Evolutionary conservation across 2,888 invertebrate genomes (phyloP).

Genomic region (Oeneis ivallda): DNA sequence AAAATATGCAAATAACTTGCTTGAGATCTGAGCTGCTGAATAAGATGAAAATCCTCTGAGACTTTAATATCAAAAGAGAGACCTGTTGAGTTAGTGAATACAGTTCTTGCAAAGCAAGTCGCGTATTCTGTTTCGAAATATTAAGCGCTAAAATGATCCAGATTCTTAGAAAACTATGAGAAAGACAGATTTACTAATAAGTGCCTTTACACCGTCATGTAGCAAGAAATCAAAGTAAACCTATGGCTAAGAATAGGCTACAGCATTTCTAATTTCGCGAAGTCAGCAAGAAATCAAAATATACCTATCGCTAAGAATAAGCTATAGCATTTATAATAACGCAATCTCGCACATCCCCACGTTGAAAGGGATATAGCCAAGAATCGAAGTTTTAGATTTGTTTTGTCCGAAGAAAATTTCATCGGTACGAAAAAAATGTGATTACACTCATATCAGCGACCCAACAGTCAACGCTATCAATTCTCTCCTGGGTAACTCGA

Average conservation of each 20-base stretch:
- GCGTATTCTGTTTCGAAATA: too few species aligned
- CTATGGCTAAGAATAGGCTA: too few species aligned
- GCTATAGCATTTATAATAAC: too few species aligned
- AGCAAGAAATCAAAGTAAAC: too few species aligned
- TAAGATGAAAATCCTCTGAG: neutral
- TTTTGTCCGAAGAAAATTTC: constrained; percentile 3
- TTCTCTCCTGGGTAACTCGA: constrained; percentile 2
- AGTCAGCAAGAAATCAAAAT: too few species aligned
- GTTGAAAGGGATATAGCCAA: neutral
- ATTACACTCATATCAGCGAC: constrained; percentile 6
- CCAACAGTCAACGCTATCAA: neutral
- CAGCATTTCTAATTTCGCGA: too few species aligned
- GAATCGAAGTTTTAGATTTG: neutral
- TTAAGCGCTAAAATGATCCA: too few species aligned
- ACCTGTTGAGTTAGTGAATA: constrained; percentile 8
- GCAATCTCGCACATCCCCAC: too few species aligned
- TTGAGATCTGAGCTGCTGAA: neutral
- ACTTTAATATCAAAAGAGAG: neutral
- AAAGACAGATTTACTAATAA: too few species aligned
- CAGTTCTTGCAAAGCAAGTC: neutral
- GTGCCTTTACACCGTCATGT: too few species aligned
- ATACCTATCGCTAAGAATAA: too few species aligned
- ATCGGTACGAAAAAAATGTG: constrained; percentile 9
- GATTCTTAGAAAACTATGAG: too few species aligned
- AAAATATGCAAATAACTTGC: constrained; percentile 2